Base-by-base conservation (phyloP, 2,113 vertebrate genomes). In the Cyanistes caeruleus region DNA sequence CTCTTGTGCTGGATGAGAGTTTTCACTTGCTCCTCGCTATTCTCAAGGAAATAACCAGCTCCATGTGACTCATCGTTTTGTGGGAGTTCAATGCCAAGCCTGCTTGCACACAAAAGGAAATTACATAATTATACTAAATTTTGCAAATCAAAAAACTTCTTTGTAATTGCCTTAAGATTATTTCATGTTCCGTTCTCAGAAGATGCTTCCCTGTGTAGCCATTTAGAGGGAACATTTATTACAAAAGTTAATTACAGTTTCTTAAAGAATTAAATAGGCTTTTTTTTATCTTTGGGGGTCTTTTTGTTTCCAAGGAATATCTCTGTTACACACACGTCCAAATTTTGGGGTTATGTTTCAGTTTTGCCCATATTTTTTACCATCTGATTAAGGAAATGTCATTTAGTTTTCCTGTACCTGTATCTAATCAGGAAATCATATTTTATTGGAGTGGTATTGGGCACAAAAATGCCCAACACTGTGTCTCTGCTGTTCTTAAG, bases 101-200 rank as follows among this genome's bases (percentile, higher is more conserved):
- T 89, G 87, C 88, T 95, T 94, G 89, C 92, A 96, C 84, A 96
- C 94, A 95, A 97, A 96, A 69, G 87, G 58, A 96, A 97, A 94
- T 94, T 84, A 85, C 76, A 90, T 87, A 80, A 95, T 97, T 96
- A 96, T 58, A 90, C 90, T 90, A 67, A 69, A 95, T 89, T 97
- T 22, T 93, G 70, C 59, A 93, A 76, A 96, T 84, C 86, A 97
- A 88, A 88, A 96, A 80, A 90, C 59, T 74, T 49, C 80, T 93
- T 93, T 96, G 94, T 94, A 96, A 90, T 94, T 95, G 75, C 70
- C 93, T 87, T 53, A 90, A 82, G 39, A 90, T 97, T 90, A 96
- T 90, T 97, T 84, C 86, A 24, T 95, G 69, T 88, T 94, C 93
- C 27, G 22, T 94, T 91, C 92, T 75, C 73, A 90, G 81, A 93